A percentile compares a stretch with the other conserved stretches of the same genome.
Conservation (phyloP, 2,113 vertebrate species). For the Nanorana parkeri region DNA sequence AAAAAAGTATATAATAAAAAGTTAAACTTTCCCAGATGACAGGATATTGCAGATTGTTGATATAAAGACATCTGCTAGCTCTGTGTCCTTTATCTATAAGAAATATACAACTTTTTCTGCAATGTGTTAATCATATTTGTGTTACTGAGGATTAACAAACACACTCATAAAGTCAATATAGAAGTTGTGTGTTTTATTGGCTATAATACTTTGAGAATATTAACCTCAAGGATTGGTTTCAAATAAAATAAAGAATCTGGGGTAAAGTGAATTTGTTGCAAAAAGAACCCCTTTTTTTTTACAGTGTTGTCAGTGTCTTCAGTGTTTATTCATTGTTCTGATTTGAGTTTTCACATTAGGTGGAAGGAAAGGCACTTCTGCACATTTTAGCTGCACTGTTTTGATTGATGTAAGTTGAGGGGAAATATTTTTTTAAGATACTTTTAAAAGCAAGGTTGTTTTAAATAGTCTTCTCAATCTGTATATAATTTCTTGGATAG, state of each 20-base stretch:
- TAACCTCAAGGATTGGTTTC: constrained; percentile 7
- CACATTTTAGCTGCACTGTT: too few relatives aligned
- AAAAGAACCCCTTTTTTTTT: background rate
- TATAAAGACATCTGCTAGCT: constrained; percentile 53
- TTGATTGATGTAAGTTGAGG: too few relatives aligned
- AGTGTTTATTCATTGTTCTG: too few relatives aligned
- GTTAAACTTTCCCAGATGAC: constrained; percentile 55
- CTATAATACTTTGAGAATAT: constrained; percentile 9
- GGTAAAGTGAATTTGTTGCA: background rate
- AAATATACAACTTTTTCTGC: constrained; percentile 46
- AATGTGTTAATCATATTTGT: constrained; percentile 56
- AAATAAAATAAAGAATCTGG: background rate
- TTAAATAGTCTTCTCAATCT: too few relatives aligned
- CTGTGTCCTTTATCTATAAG: constrained; percentile 44
- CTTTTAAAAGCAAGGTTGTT: too few relatives aligned
- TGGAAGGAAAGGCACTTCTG: too few relatives aligned
- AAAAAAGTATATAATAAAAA: constrained; percentile 43
- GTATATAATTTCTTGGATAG: too few relatives aligned
- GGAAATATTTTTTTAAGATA: too few relatives aligned
- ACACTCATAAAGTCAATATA: constrained; percentile 18
- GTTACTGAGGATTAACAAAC: constrained; percentile 49
- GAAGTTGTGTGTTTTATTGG: constrained; percentile 22
- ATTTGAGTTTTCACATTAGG: too few relatives aligned
- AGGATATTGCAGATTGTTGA: constrained; percentile 53
- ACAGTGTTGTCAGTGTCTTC: background rate